A percentile compares a stretch with the other conserved stretches of the same genome.
phyloP scores from a whole-genome alignment of 2,797 vertebrate species.

The Chloroceryle inda region DNA sequence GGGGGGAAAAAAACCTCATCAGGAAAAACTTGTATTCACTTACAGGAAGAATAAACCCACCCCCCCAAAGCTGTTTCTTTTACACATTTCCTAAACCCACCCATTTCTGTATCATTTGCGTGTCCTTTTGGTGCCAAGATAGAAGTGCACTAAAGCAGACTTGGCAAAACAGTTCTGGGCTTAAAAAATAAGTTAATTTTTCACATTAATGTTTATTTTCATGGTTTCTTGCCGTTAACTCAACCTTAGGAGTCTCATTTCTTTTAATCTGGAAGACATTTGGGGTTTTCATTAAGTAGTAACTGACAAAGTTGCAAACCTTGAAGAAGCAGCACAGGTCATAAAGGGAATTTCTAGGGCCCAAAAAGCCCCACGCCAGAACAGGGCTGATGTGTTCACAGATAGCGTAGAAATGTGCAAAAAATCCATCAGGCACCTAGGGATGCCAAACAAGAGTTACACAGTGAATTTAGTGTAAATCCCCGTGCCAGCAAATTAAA shows the following conservation, averaged over 20 bases:
- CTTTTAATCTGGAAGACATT: background rate
- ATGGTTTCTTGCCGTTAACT: background rate
- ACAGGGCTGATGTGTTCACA: conserved; percentile 96
- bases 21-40: background rate
- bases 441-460: conserved; percentile 4
- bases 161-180: background rate
- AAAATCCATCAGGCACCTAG: conserved; percentile 93
- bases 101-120: background rate
- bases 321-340: conserved; percentile 97
- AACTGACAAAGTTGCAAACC: conserved; percentile 78
- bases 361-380: conserved; percentile 97
- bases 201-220: background rate
- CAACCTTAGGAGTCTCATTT: background rate
- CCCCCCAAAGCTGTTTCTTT: background rate
- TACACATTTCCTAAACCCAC: background rate
- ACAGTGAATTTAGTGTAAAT: background rate
- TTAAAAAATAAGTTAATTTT: background rate
- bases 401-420: conserved; percentile 93
- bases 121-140: background rate
- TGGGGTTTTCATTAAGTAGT: background rate
- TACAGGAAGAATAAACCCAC: background rate
- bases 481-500: background rate
- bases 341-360: conserved; percentile 91
- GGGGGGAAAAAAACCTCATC: too few species aligned
- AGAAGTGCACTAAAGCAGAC: background rate